These are phyloP conservation scores for Deilephila elpenor DNA, from an alignment of 2,888 invertebrate species.

Conservation along the genomic window DNA sequence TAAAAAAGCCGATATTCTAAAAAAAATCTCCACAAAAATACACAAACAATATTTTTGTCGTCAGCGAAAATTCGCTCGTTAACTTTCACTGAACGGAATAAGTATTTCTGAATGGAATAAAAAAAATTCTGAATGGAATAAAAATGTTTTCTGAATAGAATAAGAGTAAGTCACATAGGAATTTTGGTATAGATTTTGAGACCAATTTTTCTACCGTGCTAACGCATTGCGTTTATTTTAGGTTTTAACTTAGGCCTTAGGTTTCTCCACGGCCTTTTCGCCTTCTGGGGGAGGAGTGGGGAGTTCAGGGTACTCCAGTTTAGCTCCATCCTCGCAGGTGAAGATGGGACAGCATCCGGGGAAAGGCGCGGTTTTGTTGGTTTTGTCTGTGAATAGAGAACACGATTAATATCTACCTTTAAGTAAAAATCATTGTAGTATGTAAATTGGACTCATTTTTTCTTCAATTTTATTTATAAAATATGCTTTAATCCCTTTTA, in stretches of 20 bases:
- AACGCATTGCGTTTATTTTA: constrained; percentile 10
- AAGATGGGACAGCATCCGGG: constrained; percentile 94
- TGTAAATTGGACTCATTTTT: too few species aligned
- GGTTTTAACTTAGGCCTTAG: constrained; percentile 44
- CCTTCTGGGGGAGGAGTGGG: constrained; percentile 76
- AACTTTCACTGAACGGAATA: not conserved
- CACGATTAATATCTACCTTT: not conserved
- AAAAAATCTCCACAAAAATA: constrained; percentile 52
- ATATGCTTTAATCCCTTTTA: too few species aligned
- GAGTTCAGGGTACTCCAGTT: constrained; percentile 94
- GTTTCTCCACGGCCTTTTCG: constrained; percentile 66
- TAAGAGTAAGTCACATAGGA: constrained; percentile 1
- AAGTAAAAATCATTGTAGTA: too few species aligned
- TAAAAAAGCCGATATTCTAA: constrained; percentile 78
- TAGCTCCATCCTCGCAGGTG: constrained; percentile 93
- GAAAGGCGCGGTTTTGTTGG: constrained; percentile 95
- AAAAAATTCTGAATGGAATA: not conserved
- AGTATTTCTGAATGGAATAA: constrained; percentile 2
- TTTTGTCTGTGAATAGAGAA: constrained; percentile 86
- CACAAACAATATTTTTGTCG: constrained; percentile 31
- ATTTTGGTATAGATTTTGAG: constrained; percentile 23
- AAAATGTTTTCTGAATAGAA: constrained; percentile 3
- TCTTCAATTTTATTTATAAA: too few species aligned
- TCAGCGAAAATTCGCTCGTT: constrained; percentile 12
- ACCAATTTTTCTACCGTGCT: constrained; percentile 26